Conservation (phyloP, 2,797 vertebrate species). For the Pygocentrus nattereri region DNA sequence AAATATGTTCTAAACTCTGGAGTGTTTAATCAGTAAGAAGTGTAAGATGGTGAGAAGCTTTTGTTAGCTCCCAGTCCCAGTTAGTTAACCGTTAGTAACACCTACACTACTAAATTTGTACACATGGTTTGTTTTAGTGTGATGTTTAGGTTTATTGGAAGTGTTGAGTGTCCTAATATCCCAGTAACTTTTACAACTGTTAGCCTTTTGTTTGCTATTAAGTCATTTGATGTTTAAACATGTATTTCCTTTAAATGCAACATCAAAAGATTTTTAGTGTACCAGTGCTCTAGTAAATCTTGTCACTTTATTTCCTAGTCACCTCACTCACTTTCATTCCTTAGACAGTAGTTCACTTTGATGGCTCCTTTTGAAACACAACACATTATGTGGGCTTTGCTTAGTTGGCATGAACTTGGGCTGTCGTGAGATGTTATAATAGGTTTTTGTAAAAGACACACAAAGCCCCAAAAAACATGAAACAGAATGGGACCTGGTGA, state of each 20-base stretch:
- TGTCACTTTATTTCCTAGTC: neutral
- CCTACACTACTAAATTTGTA: too few relatives aligned
- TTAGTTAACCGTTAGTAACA: too few relatives aligned
- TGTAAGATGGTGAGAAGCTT: neutral
- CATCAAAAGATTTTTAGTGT: neutral
- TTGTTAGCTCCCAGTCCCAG: neutral
- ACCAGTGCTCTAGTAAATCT: neutral
- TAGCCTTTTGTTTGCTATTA: too few relatives aligned
- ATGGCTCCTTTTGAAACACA: neutral
- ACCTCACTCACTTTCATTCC: neutral
- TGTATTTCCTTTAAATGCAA: neutral
- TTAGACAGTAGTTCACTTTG: neutral
- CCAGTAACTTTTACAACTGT: too few relatives aligned
- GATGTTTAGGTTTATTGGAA: too few relatives aligned
- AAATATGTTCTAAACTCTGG: neutral
- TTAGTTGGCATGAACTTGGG: neutral
- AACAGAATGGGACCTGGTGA: neutral
- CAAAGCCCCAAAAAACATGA: constrained; percentile 21
- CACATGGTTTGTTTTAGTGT: too few relatives aligned
- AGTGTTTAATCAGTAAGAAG: neutral
- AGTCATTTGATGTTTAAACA: neutral
- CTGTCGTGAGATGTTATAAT: constrained; percentile 1
- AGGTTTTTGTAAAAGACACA: constrained; percentile 14
- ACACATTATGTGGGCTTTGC: neutral
- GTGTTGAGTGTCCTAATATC: too few relatives aligned